These are phyloP conservation scores for Trissolcus brochymenae DNA, from an alignment of 2,888 invertebrate species.

Conservation along the genomic window DNA sequence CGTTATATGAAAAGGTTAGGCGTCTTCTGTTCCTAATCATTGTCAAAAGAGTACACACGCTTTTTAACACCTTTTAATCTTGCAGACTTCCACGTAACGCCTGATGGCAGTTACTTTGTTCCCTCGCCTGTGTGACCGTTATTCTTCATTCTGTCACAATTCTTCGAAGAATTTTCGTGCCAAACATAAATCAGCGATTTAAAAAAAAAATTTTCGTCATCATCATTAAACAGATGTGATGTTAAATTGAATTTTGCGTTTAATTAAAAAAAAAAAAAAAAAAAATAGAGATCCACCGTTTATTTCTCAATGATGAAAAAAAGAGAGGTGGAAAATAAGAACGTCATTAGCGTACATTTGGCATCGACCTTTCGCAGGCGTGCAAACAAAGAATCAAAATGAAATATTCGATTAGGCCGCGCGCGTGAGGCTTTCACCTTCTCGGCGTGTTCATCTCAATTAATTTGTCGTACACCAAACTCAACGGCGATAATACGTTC, in stretches of 20 bases:
- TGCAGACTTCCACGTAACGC: slow-evolving; percentile 6
- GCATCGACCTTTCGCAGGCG: slow-evolving; percentile 1
- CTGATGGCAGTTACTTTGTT: slow-evolving; percentile 1
- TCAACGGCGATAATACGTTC: slow-evolving; percentile 23
- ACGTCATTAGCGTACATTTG: not conserved
- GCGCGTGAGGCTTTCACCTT: slow-evolving; percentile 23
- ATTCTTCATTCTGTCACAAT: not conserved
- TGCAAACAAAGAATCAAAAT: slow-evolving; percentile 23
- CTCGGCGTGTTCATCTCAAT: slow-evolving; percentile 21
- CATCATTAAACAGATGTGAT: too few relatives aligned
- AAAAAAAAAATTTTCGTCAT: too few relatives aligned
- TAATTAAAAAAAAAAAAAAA: too few relatives aligned
- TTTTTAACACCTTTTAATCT: slow-evolving; percentile 38
- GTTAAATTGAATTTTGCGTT: slow-evolving; percentile 6
- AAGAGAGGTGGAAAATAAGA: not conserved
- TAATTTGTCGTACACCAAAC: slow-evolving; percentile 37
- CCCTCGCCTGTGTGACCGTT: not conserved
- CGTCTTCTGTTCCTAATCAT: slow-evolving; percentile 41
- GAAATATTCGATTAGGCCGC: slow-evolving; percentile 25
- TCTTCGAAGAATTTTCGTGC: not conserved
- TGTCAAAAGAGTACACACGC: slow-evolving; percentile 39
- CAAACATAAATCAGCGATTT: too few relatives aligned
- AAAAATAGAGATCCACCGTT: too few relatives aligned
- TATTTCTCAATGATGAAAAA: too few relatives aligned
- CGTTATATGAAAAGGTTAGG: slow-evolving; percentile 49